Evolutionary conservation across 2,888 invertebrate genomes (phyloP).

Genomic region (Conomelus anceps): DNA sequence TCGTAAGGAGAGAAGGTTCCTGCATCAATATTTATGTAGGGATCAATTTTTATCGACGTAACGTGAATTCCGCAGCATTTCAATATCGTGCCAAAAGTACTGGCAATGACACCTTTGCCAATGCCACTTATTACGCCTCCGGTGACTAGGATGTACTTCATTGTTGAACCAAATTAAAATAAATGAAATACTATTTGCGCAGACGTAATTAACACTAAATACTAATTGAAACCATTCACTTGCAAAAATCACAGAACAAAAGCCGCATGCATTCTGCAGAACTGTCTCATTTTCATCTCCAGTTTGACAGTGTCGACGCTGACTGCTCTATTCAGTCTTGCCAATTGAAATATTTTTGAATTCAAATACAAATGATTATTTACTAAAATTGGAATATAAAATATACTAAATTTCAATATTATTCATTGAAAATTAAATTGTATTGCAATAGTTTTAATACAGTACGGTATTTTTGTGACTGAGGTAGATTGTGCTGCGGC

Average conservation of each 20-base stretch:
- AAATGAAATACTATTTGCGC: neutral
- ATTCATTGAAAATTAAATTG: no score
- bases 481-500: no score
- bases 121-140: slow-evolving; percentile 99
- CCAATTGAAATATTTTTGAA: no score
- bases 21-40: slow-evolving; percentile 98
- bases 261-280: neutral
- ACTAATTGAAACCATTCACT: neutral
- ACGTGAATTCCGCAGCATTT: slow-evolving; percentile 94
- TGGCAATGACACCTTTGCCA: slow-evolving; percentile 92
- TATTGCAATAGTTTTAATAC: no score
- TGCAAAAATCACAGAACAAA: neutral
- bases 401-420: no score
- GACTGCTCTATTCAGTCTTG: no score
- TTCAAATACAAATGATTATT: no score
- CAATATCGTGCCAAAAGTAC: slow-evolving; percentile 90
- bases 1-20: slow-evolving; percentile 99
- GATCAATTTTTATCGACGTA: slow-evolving; percentile 99
- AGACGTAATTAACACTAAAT: neutral
- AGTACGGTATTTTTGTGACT: no score
- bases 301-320: neutral
- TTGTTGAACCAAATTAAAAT: slow-evolving; percentile 43
- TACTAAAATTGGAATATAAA: no score
- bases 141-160: slow-evolving; percentile 98
- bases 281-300: neutral